A percentile compares a stretch with the other conserved stretches of the same genome.
phyloP scores from a whole-genome alignment of 2,797 vertebrate genomes.

The Ptychobarbus kaznakovi region DNA sequence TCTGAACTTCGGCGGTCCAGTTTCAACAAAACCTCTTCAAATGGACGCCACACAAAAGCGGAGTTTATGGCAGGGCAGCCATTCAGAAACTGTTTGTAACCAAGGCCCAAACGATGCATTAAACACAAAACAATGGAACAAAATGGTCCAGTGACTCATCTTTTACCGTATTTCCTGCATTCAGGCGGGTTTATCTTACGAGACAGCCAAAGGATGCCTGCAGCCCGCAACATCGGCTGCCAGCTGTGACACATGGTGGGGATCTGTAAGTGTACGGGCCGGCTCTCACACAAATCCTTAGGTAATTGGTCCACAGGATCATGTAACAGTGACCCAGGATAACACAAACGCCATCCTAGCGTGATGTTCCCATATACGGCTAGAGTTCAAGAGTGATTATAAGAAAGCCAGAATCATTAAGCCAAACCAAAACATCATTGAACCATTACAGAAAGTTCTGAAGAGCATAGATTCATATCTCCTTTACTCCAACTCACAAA shows the following conservation, averaged over 20 bases:
- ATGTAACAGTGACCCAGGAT: background rate
- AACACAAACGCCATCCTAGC: background rate
- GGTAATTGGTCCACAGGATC: background rate
- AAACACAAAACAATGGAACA: slow-evolving; percentile 4
- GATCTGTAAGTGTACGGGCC: background rate
- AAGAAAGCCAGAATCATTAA: background rate
- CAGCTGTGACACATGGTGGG: background rate
- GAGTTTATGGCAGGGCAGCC: slow-evolving; percentile 2
- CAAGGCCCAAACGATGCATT: slow-evolving; percentile 23
- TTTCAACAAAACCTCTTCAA: slow-evolving; percentile 25
- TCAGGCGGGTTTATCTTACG: slow-evolving; percentile 1
- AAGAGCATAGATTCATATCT: background rate
- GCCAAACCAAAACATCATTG: background rate
- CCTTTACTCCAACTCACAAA: background rate
- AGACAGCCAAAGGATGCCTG: slow-evolving; percentile 10
- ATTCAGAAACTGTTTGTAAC: slow-evolving; percentile 37
- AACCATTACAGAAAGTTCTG: background rate
- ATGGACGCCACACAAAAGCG: background rate
- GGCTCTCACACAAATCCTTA: background rate
- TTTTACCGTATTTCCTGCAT: slow-evolving; percentile 21
- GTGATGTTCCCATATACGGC: background rate
- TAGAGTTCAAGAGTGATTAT: background rate
- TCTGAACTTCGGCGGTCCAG: background rate
- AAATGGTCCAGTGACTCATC: slow-evolving; percentile 21
- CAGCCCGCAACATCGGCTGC: background rate